Evolutionary conservation across 2,888 invertebrate species (phyloP).

Genomic region (Acutogordius australiensis): DNA sequence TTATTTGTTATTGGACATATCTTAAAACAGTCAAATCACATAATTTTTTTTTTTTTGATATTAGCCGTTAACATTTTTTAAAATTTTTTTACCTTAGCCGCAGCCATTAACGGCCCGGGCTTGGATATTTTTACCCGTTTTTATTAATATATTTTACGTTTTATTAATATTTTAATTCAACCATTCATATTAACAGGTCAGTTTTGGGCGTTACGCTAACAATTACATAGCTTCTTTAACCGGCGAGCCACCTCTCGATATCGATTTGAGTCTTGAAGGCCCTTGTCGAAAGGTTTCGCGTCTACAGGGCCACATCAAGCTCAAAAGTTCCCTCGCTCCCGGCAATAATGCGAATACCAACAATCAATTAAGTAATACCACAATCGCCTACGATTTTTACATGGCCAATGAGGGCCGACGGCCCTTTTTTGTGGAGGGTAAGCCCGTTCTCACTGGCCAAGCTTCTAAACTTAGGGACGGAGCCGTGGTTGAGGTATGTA

Average conservation of each 20-base stretch:
- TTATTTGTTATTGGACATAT: too few relatives aligned
- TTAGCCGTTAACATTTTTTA: too few relatives aligned
- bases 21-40: too few relatives aligned
- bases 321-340: not conserved
- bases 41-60: too few relatives aligned
- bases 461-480: conserved; percentile 69
- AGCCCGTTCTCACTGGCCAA: conserved; percentile 53
- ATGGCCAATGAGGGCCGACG: conserved; percentile 74
- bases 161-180: not conserved
- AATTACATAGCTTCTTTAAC: conserved; percentile 34
- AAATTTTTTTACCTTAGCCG: too few relatives aligned
- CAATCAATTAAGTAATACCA: conserved; percentile 29
- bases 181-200: not conserved
- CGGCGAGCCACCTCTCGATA: conserved; percentile 52
- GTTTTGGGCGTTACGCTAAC: not conserved
- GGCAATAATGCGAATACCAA: not conserved
- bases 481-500: conserved; percentile 69
- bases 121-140: too few relatives aligned
- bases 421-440: conserved; percentile 69
- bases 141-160: too few relatives aligned
- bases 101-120: too few relatives aligned
- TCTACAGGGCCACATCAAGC: conserved; percentile 38
- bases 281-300: conserved; percentile 43
- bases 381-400: conserved; percentile 70
- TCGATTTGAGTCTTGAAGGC: conserved; percentile 67